Percentiles rank a stretch among this genome's conserved stretches.
phyloP scores from a whole-genome alignment of 2,113 vertebrate genomes.

The Heterotis niloticus region DNA sequence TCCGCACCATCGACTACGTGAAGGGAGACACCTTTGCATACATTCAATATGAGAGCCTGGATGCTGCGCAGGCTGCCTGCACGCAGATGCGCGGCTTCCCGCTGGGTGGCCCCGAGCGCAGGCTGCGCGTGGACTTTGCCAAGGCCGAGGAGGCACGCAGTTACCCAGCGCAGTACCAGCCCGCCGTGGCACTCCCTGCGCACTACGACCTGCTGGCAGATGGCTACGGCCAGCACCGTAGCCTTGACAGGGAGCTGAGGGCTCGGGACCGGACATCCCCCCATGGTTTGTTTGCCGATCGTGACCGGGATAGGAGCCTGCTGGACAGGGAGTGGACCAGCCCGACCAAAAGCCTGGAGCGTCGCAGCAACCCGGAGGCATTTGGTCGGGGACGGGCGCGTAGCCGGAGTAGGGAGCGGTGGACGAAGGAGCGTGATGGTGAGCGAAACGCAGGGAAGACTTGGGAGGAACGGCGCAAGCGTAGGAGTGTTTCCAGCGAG shows the following conservation, averaged over 20 bases:
- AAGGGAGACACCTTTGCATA: slow-evolving; percentile 96
- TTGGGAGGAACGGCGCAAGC: slow-evolving; percentile 76
- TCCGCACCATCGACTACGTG: slow-evolving; percentile 91
- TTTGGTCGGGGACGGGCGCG: slow-evolving; percentile 63
- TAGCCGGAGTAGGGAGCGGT: slow-evolving; percentile 84
- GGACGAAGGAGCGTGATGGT: slow-evolving; percentile 68
- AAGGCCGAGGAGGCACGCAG: slow-evolving; percentile 83
- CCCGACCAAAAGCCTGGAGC: slow-evolving; percentile 76
- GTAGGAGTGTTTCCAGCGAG: slow-evolving; percentile 77
- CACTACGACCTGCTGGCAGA: slow-evolving; percentile 83
- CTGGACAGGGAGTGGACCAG: slow-evolving; percentile 79
- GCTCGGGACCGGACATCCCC: slow-evolving; percentile 79
- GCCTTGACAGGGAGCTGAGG: slow-evolving; percentile 83
- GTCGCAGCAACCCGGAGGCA: slow-evolving; percentile 72
- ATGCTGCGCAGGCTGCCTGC: slow-evolving; percentile 90
- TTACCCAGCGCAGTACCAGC: slow-evolving; percentile 78
- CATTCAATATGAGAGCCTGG: slow-evolving; percentile 94
- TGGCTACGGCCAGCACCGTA: slow-evolving; percentile 77
- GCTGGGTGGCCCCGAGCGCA: slow-evolving; percentile 78
- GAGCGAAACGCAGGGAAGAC: slow-evolving; percentile 64
- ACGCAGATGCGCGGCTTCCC: slow-evolving; percentile 95
- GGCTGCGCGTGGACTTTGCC: slow-evolving; percentile 92
- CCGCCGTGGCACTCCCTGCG: slow-evolving; percentile 66
- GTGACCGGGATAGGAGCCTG: slow-evolving; percentile 74
- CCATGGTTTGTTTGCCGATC: slow-evolving; percentile 73